Conservation (phyloP, 1,140 invertebrate species). For the Magallana gigas region DNA sequence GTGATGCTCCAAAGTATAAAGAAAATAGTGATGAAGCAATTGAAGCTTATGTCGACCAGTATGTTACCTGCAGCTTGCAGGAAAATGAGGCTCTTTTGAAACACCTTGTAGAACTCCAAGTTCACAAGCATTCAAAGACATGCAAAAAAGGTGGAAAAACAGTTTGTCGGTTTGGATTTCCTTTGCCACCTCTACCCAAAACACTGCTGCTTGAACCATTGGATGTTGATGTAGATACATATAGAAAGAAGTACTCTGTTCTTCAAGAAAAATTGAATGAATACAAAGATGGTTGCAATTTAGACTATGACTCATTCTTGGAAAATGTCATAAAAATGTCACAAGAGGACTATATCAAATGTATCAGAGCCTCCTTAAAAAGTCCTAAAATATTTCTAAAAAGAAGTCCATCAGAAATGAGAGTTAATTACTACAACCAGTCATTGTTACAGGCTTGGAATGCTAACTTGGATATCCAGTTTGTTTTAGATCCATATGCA, state of each 20-base stretch:
- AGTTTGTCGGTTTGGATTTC: slow-evolving; percentile 61
- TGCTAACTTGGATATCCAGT: no score
- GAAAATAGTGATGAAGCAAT: slow-evolving; percentile 39
- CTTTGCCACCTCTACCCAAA: slow-evolving; percentile 56
- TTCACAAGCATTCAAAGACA: slow-evolving; percentile 60
- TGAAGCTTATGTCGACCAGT: slow-evolving; percentile 44
- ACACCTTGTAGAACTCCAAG: slow-evolving; percentile 55
- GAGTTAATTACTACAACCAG: no score
- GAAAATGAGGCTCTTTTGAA: slow-evolving; percentile 43
- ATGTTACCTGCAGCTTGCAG: slow-evolving; percentile 52
- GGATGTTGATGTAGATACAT: slow-evolving; percentile 40
- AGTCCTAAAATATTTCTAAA: slow-evolving; percentile 57
- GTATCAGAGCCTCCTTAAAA: slow-evolving; percentile 51
- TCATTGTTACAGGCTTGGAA: no score
- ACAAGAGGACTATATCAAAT: slow-evolving; percentile 58
- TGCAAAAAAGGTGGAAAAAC: slow-evolving; percentile 58
- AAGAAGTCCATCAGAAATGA: slow-evolving; percentile 46
- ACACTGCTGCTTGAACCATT: slow-evolving; percentile 61
- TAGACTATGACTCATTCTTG: slow-evolving; percentile 56
- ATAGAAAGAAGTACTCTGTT: slow-evolving; percentile 47
- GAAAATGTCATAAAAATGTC: slow-evolving; percentile 47
- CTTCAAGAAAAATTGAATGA: slow-evolving; percentile 46
- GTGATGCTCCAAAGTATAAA: slow-evolving; percentile 46
- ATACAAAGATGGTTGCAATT: slow-evolving; percentile 41
- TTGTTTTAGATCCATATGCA: no score